These are phyloP conservation scores for Malacoraja senta DNA, from an alignment of 2,797 vertebrate species.

Conservation along the genomic window DNA sequence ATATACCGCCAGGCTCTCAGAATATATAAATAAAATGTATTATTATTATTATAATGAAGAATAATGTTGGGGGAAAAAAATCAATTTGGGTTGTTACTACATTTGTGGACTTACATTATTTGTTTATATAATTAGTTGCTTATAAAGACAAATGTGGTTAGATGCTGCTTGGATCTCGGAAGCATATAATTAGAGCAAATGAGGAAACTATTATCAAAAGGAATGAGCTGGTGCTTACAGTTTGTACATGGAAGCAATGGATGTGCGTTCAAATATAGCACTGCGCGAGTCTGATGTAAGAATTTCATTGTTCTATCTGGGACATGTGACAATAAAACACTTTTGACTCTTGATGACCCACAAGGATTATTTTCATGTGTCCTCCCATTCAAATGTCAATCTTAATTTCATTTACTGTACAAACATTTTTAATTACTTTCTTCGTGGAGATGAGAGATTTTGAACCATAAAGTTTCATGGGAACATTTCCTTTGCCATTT, in stretches of 20 bases:
- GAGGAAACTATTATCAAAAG: neutral
- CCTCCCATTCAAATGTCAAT: neutral
- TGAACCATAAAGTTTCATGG: neutral
- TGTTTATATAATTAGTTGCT: neutral
- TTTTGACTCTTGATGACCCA: neutral
- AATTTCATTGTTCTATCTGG: too few relatives aligned
- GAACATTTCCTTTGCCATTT: neutral
- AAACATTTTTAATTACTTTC: neutral
- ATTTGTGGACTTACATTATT: neutral
- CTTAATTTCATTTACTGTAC: neutral
- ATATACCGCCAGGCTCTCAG: neutral
- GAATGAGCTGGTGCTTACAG: neutral
- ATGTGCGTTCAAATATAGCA: neutral
- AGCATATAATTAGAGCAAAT: constrained; percentile 11
- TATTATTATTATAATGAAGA: too few relatives aligned
- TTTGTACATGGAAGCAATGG: neutral
- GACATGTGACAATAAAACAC: too few relatives aligned
- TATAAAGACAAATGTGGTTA: neutral
- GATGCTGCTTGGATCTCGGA: neutral
- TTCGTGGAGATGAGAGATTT: neutral
- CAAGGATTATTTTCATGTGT: neutral
- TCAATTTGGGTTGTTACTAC: neutral
- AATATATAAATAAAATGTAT: too few relatives aligned
- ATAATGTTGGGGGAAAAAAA: neutral
- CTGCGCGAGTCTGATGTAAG: too few relatives aligned